Conservation (phyloP, 53 echinoderm and acorn worm species). For the Temnopleurus reevesii region DNA sequence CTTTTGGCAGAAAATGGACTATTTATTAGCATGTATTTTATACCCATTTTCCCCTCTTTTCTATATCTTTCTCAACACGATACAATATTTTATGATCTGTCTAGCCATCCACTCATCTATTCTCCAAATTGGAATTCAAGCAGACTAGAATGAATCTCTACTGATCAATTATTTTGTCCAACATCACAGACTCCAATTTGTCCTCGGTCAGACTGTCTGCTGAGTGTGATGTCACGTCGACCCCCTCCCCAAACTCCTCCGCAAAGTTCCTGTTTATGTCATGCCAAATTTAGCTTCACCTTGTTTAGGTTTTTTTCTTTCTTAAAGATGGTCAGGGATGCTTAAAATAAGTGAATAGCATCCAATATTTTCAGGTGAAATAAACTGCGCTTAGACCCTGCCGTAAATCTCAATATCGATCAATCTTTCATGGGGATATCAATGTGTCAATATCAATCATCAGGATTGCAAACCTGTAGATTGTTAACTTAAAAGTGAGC, state of each 20-base stretch:
- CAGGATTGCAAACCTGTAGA: neutral
- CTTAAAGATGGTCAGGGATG: neutral
- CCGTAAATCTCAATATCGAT: neutral
- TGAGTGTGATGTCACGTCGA: constrained; percentile 3
- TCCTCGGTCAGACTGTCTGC: neutral
- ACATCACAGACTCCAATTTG: neutral
- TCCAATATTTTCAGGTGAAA: neutral
- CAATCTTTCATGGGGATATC: neutral
- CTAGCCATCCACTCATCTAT: neutral
- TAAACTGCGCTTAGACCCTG: constrained; percentile 2
- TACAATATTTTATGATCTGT: neutral
- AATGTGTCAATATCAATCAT: constrained; percentile 33
- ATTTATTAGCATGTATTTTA: too few species aligned
- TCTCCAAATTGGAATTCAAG: constrained; percentile 14
- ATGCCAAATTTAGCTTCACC: constrained; percentile 7
- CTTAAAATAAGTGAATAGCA: neutral
- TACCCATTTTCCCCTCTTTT: neutral
- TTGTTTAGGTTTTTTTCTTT: neutral
- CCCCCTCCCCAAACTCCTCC: neutral
- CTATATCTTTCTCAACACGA: neutral
- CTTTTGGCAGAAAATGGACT: too few species aligned
- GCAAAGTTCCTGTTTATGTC: constrained; percentile 50
- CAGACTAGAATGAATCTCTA: neutral
- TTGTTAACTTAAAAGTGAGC: neutral
- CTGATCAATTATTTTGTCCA: neutral